Evolutionary conservation across 2,113 vertebrate species (phyloP).

Genomic region (Cryptoleucopteryx plumbea): DNA sequence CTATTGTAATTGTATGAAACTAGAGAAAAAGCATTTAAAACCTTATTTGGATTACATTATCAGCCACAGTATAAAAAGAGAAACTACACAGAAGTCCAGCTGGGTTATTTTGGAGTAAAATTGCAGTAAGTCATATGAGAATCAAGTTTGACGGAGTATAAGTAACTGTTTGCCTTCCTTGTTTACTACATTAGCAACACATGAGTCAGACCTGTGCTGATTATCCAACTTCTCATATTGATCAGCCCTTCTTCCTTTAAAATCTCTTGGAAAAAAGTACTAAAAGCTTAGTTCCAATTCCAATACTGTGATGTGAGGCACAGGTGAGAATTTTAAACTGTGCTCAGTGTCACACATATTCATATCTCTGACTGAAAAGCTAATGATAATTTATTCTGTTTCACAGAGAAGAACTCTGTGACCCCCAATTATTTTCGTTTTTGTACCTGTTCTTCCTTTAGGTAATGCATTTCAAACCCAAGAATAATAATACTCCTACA

Average conservation of each 20-base stretch:
- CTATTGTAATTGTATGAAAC: neutral
- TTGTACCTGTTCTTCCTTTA: neutral
- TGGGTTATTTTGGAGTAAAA: conserved; percentile 24
- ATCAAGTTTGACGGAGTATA: neutral
- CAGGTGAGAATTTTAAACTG: neutral
- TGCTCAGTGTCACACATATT: neutral
- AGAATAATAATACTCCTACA: neutral
- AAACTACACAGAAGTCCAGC: neutral
- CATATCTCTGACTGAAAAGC: neutral
- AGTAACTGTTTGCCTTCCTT: neutral
- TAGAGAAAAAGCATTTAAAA: neutral
- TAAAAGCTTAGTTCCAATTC: neutral
- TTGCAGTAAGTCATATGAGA: neutral
- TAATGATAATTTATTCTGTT: neutral
- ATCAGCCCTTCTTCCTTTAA: neutral
- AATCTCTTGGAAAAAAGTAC: neutral
- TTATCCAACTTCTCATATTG: neutral
- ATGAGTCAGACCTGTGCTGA: neutral
- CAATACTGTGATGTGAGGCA: neutral
- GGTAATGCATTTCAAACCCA: neutral
- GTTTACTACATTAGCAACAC: neutral
- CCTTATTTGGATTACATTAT: neutral
- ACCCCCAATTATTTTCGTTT: neutral
- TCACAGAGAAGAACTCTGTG: neutral
- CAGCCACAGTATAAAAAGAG: neutral